These are phyloP conservation scores for Sylvilagus bachmani DNA, from an alignment of 2,113 vertebrate species.

Conservation along the genomic window DNA sequence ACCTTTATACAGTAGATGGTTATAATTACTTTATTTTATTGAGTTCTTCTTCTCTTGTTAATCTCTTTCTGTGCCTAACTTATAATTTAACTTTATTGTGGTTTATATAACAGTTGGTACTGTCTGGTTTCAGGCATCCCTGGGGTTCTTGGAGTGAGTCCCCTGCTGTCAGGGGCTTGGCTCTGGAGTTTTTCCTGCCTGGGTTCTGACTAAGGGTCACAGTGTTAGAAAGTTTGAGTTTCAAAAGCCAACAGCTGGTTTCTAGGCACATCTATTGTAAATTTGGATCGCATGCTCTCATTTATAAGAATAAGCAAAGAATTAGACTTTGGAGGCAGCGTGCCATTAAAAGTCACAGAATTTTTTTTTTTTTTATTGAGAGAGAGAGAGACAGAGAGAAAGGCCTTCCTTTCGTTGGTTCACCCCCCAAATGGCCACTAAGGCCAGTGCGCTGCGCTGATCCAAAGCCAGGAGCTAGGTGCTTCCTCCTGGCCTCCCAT, in stretches of 20 bases:
- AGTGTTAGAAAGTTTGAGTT: background rate
- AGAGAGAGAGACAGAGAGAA: too few species aligned
- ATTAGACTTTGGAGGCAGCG: constrained; percentile 9
- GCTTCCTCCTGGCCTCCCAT: too few species aligned
- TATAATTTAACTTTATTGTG: background rate
- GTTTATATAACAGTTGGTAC: background rate
- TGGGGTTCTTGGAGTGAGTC: background rate
- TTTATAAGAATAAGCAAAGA: background rate
- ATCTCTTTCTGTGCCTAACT: background rate
- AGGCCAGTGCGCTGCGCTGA: too few species aligned
- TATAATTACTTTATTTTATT: background rate
- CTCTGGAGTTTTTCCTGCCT: background rate
- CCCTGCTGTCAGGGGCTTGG: too few species aligned
- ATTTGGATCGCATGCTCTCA: background rate
- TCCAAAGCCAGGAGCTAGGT: too few species aligned
- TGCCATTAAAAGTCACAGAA: background rate
- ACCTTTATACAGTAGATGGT: background rate
- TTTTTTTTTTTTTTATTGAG: too few species aligned
- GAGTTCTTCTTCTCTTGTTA: background rate
- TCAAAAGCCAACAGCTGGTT: background rate
- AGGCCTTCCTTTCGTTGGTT: too few species aligned
- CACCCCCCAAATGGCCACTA: too few species aligned
- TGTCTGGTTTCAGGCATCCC: background rate
- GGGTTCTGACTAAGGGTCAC: constrained; percentile 35
- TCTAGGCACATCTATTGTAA: background rate